Evolutionary conservation across 2,888 invertebrate species (phyloP), one percentile per base, ranked within the genome.

Genomic region (Dermolepida albohirtum): DNA sequence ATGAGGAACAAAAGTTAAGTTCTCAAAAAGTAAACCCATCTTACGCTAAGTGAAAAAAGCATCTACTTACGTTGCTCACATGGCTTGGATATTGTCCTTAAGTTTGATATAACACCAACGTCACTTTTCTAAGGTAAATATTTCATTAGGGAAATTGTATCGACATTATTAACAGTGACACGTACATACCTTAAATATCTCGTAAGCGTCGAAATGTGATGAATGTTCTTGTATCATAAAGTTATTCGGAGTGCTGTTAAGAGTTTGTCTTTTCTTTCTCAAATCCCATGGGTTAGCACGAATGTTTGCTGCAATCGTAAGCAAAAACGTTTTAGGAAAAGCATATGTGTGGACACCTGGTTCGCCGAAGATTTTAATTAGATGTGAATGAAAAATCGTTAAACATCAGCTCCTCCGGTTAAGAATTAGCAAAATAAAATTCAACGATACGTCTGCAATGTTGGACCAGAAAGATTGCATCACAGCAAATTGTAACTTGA

Each of bases 191-290:
- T 77, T 78, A 72, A 82, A 80, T 39, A 79, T 74, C 69, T 83
- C 81, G 66, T 76, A 79, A 2, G 79, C 71, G 69, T 82, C 80
- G 68, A 73, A 79, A 70, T 82, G 80, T 70, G 78, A 77, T 6
- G 80, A 75, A 59, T 47, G 59, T 16, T 59, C 59, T 5, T 59
- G 59, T 1, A 16, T 27, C 11, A 59, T 59, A 14, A 59, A 34
- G 34, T 59, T 44, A 44, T 47, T 59, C 11, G 44, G 12, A 10
- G 59, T 59, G 12, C 6, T 11, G 14, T 47, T 44, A 11, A 11
- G 4, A 14, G 22, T 16, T 14, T 59, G 44, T 10, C 59, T 44
- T 14, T 16, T 59, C 14, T 29, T 59, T n/a, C 59, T 12, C 34
- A 59, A 17, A 59, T 59, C 59, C 59, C 59, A 59, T 14, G 59